Percentiles rank a stretch among this genome's conserved stretches.
Evolutionary conservation across 2,113 vertebrate genomes (phyloP).

Genomic region (Crypturellus undulatus): DNA sequence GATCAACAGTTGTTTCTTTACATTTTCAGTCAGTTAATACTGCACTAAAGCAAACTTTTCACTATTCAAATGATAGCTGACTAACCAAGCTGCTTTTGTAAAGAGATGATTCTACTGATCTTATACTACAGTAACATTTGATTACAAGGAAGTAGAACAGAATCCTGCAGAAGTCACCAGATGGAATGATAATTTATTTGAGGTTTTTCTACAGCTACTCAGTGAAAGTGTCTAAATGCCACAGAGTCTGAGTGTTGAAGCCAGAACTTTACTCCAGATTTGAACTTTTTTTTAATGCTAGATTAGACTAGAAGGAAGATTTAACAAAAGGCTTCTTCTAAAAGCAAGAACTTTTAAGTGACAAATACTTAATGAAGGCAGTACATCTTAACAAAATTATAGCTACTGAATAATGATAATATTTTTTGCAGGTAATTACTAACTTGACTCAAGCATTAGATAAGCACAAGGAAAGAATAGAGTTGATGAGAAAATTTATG

Average conservation of each 20-base stretch:
- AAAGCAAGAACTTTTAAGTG: not conserved
- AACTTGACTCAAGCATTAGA: slow-evolving; percentile 88
- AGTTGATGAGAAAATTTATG: slow-evolving; percentile 89
- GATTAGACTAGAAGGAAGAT: not conserved
- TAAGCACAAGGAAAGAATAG: slow-evolving; percentile 88
- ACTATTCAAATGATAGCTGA: not conserved
- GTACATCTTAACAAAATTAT: not conserved
- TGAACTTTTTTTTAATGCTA: not conserved
- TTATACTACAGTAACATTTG: not conserved
- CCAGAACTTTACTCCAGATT: not conserved
- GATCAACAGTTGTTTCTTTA: not conserved
- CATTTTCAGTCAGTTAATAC: not conserved
- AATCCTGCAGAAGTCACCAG: not conserved
- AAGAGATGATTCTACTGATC: not conserved
- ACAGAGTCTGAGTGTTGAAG: not conserved
- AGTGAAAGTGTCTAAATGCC: not conserved
- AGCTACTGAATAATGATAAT: not conserved
- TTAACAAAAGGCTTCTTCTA: not conserved
- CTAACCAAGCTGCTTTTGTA: not conserved
- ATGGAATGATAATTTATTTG: not conserved
- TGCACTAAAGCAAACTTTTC: not conserved
- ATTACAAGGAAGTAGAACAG: not conserved
- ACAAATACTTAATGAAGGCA: not conserved
- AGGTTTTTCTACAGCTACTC: not conserved
- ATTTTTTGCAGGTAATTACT: slow-evolving; percentile 85